Evolutionary conservation across 1,140 invertebrate genomes (phyloP).

Genomic region (Eurosta solidaginis): DNA sequence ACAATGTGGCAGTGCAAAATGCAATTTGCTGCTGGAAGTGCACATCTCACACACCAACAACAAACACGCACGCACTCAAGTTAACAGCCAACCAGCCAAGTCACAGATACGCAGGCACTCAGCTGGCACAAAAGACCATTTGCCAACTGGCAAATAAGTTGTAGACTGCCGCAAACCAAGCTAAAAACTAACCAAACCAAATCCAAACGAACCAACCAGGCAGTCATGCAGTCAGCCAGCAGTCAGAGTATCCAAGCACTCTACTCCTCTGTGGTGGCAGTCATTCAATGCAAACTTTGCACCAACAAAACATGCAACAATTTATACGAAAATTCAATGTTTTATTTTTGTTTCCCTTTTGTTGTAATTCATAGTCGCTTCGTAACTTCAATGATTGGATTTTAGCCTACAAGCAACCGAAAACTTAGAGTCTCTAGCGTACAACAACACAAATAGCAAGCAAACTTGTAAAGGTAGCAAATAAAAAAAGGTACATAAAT

Average conservation of each 20-base stretch:
- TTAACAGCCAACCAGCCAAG: not conserved
- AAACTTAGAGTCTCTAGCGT: not conserved
- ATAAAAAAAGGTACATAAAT: not conserved
- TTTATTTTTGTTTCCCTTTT: not conserved
- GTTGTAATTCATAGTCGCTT: slow-evolving; percentile 9
- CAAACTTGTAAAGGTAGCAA: not conserved
- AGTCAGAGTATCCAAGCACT: not conserved
- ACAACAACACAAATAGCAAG: not conserved
- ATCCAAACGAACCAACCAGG: too few species aligned
- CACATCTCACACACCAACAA: too few species aligned
- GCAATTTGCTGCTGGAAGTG: not conserved
- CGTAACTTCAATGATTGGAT: too few species aligned
- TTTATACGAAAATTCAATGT: not conserved
- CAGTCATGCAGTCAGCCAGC: not conserved
- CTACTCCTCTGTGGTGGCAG: not conserved
- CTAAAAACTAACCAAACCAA: not conserved
- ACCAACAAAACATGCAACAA: not conserved
- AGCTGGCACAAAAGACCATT: slow-evolving; percentile 11
- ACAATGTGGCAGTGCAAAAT: not conserved
- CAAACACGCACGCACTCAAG: not conserved
- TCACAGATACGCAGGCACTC: not conserved
- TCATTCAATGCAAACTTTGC: not conserved
- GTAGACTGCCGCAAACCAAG: slow-evolving; percentile 14
- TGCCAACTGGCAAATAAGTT: slow-evolving; percentile 27
- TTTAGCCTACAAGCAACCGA: not conserved